Evolutionary conservation across 2,113 vertebrate genomes (phyloP).

Genomic region (Oxygymnocypris stewartii): DNA sequence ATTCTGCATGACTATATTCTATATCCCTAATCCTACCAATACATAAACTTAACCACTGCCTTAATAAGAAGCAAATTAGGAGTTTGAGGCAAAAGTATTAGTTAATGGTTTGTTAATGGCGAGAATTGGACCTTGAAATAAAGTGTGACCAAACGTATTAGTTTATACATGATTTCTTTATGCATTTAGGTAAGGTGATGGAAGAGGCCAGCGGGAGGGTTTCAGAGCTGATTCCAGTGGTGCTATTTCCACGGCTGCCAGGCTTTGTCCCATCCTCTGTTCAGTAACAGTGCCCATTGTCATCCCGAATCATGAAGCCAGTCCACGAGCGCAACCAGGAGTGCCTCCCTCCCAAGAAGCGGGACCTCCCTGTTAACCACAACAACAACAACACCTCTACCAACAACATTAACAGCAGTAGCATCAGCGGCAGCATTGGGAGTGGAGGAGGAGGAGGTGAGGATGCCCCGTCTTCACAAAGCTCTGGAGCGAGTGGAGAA

Average conservation of each 20-base stretch:
- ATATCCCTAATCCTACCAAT: no score
- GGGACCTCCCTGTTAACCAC: slow-evolving; percentile 83
- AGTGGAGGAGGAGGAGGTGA: slow-evolving; percentile 60
- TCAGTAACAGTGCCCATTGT: slow-evolving; percentile 62
- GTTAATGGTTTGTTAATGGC: no score
- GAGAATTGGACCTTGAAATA: no score
- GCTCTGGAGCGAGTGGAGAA: slow-evolving; percentile 75
- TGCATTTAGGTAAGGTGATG: slow-evolving; percentile 67
- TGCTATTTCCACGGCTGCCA: slow-evolving; percentile 64
- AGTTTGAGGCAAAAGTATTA: no score
- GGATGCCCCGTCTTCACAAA: slow-evolving; percentile 69
- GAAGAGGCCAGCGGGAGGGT: slow-evolving; percentile 69
- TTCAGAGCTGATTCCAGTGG: slow-evolving; percentile 70
- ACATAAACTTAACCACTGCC: no score
- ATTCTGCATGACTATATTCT: no score
- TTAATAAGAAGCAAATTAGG: no score
- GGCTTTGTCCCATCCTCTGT: slow-evolving; percentile 60
- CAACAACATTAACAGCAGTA: slow-evolving; percentile 63
- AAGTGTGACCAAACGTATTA: no score
- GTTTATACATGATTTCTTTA: background rate
- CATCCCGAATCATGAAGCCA: slow-evolving; percentile 83
- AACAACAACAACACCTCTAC: slow-evolving; percentile 10
- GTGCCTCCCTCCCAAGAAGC: slow-evolving; percentile 97
- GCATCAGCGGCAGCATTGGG: slow-evolving; percentile 60
- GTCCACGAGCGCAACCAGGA: slow-evolving; percentile 96